A percentile compares a stretch with the other conserved stretches of the same genome.
Evolutionary conservation across 2,888 invertebrate genomes (phyloP).

Genomic region (Drosophila demipolita): DNA sequence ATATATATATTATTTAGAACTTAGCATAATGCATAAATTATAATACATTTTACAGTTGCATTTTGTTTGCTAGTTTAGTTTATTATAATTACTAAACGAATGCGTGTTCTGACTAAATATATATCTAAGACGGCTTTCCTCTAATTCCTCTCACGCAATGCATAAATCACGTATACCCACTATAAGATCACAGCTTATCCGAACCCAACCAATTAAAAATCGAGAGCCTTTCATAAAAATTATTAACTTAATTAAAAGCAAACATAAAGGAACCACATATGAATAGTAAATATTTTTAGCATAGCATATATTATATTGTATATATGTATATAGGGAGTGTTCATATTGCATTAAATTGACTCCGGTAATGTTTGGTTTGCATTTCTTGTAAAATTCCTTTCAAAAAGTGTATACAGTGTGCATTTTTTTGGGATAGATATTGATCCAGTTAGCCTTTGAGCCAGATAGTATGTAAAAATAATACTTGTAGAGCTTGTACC

Average conservation of each 20-base stretch:
- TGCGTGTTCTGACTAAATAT: conserved; percentile 32
- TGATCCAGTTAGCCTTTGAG: conserved; percentile 25
- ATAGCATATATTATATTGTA: not conserved
- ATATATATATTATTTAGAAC: conserved; percentile 38
- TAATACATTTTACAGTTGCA: conserved; percentile 62
- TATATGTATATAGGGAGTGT: conserved; percentile 8
- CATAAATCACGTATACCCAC: conserved; percentile 24
- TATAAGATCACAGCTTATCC: conserved; percentile 67
- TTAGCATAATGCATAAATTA: conserved; percentile 66
- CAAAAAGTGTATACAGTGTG: conserved; percentile 42
- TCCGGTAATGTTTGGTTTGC: conserved; percentile 23
- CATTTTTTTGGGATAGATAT: conserved; percentile 27
- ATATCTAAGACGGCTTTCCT: conserved; percentile 33
- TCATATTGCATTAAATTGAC: conserved; percentile 52
- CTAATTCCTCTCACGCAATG: conserved; percentile 18
- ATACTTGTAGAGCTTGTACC: conserved; percentile 68
- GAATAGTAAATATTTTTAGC: conserved; percentile 1
- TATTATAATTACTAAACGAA: conserved; percentile 14
- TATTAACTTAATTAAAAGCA: conserved; percentile 3
- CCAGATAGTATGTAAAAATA: conserved; percentile 38
- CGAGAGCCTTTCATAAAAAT: conserved; percentile 11
- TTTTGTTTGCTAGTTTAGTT: conserved; percentile 10
- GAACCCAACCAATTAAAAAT: conserved; percentile 37
- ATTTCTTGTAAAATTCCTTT: conserved; percentile 41
- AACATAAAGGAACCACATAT: conserved; percentile 20